Base-by-base conservation (phyloP, 2,888 invertebrate genomes). In the Chymomyza procnemis region DNA sequence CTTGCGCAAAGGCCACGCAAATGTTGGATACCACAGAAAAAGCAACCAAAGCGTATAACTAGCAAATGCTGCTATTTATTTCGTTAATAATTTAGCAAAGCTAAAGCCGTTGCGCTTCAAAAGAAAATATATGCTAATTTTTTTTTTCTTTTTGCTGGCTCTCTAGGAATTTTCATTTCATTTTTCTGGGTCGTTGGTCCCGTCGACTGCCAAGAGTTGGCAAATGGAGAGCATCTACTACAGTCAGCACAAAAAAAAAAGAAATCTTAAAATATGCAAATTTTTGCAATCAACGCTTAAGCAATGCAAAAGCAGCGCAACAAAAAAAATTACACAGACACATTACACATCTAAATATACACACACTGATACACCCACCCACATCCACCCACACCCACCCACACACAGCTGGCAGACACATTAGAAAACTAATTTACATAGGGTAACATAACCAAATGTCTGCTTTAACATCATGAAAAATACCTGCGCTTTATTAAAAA, bases 221-320 rank as follows among this genome's bases (percentile, higher is more conserved):
- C 34, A 34, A 34, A 34, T 34, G 34, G 34, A 34, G 34, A 41
- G 26, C 26, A 26, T 26, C 26, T 41, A 3, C 26, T 41, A 3
- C 34, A 12, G 34, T 12, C 16, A 14, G 16, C 19, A 21, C 21
- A 52, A 50, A 50, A 26, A 47, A 54, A 52, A 52, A 26, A 47
- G 54, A 47, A 61, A 74, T 76, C 84, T 81, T 80, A 85, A 81
- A 80, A 81, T 85, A 85, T 83, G 85, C 79, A 85, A 85, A 83
- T 83, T 74, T 80, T 78, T 76, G 83, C 85, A 83, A 85, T 83
- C 82, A 83, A 79, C 80, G 79, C 80, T 78, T 80, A 73, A 79
- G 73, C 74, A 75, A 71, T 77, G 68, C 77, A 66, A 73, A 26
- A 69, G 61, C 26, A 57, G 26, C 22, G n/a, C n/a, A 34, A 46